These are phyloP conservation scores for Micromussa lordhowensis DNA, from an alignment of 92 coral and sea anemone genomes.

Conservation along the genomic window DNA sequence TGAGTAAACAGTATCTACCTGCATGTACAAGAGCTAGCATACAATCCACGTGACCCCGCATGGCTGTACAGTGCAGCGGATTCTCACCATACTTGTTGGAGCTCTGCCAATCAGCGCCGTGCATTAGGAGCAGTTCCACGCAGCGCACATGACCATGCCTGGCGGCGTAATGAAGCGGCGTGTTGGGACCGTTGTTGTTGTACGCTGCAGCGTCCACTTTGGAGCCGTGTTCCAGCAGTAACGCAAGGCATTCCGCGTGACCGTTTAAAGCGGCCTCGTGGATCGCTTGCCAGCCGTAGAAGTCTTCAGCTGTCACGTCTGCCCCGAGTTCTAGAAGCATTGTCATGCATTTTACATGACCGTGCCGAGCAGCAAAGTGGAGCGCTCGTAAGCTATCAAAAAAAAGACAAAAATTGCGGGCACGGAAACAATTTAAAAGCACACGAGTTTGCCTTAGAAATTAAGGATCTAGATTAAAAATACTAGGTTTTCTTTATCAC, in stretches of 20 bases:
- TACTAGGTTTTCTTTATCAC: too few species aligned
- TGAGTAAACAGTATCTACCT: conserved; percentile 44
- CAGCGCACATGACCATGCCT: conserved; percentile 77
- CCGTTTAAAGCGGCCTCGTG: conserved; percentile 89
- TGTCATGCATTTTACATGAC: conserved; percentile 61
- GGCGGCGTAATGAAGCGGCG: conserved; percentile 82
- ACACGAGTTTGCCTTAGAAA: too few species aligned
- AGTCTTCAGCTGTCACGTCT: conserved; percentile 63
- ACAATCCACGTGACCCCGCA: conserved; percentile 84
- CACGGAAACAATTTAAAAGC: too few species aligned
- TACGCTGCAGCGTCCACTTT: conserved; percentile 72
- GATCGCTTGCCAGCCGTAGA: conserved; percentile 85
- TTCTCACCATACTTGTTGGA: conserved; percentile 72
- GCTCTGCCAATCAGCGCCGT: conserved; percentile 65
- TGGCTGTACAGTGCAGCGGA: conserved; percentile 84
- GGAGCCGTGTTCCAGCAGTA: conserved; percentile 66
- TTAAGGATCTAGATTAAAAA: too few species aligned
- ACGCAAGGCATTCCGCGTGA: conserved; percentile 61
- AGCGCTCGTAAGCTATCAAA: conserved; percentile 47
- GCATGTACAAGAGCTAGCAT: conserved; percentile 71
- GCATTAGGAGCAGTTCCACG: conserved; percentile 59
- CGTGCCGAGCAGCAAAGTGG: conserved; percentile 84
- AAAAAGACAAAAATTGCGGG: background rate
- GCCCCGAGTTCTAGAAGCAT: conserved; percentile 70
- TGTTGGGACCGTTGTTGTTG: conserved; percentile 62